Base-by-base conservation (phyloP, 2,888 invertebrate species). In the Eupithecia subumbrata region DNA sequence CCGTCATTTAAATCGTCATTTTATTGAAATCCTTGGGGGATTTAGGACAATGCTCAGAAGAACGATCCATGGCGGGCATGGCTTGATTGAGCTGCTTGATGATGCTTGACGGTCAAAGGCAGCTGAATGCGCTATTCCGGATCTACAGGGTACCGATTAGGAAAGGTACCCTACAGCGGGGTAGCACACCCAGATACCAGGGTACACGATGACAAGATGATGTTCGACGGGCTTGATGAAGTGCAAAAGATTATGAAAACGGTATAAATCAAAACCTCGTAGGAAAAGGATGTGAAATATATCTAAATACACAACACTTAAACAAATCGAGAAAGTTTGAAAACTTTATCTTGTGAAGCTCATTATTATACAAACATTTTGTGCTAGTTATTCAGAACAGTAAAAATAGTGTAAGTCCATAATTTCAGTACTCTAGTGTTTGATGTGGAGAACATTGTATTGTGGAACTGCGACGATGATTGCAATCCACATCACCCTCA, bases 141-240 rank as follows among this genome's bases (percentile, higher is more conserved):
- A 79, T 80, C 77, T 80, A 78, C 81, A 81, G 81, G 81, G 81
- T 81, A 80, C 79, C 78, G 34, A 68, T 25, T 45, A 37, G 12
- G 22, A 71, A 76, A 70, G 81, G 79, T 22, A 81, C 78, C 78
- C 79, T 66, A 75, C 11, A 78, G 79, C 76, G 72, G 81, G 67
- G 60, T 66, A 79, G 81, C 73, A 8, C 60, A 74, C 74, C 71
- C 71, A 71, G 68, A 52, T 70, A 34, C 69, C 66, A 25, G n/a
- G 14, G 60, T 18, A 22, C n/a, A 37, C 64, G 64, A 66, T 63
- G n/a, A 30, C 52, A n/a, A 14, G 22, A 34, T 40, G 67, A 43
- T 30, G 30, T 16, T 63, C 16, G 18, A 34, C 2, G 18, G 0
- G 63, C 14, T 30, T 18, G 18, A n/a, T 63, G 16, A 18, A 25